phyloP scores from a whole-genome alignment of 2,888 invertebrate genomes.

The Parnassius glacialis region DNA sequence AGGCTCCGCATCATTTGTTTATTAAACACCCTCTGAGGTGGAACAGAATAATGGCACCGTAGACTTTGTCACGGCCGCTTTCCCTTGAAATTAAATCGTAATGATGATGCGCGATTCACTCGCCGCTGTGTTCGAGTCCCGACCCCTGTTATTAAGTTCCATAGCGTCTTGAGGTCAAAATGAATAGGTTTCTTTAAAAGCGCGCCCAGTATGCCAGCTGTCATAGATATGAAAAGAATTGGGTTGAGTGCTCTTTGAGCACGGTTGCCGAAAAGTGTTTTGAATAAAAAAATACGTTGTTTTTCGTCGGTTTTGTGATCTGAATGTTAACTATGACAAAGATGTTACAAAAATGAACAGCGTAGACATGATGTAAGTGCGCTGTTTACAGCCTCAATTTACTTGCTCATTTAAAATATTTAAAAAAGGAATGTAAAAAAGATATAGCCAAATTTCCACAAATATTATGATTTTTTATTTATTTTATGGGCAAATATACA shows the following conservation, averaged over 20 bases:
- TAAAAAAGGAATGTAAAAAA: too few relatives aligned
- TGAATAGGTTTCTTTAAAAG: constrained; percentile 74
- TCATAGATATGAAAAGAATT: constrained; percentile 70
- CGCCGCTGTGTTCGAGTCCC: constrained; percentile 59
- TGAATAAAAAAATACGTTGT: constrained; percentile 32
- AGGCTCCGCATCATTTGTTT: constrained; percentile 76
- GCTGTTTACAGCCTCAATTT: constrained; percentile 19
- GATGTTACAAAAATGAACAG: constrained; percentile 16
- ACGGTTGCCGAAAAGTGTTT: constrained; percentile 38
- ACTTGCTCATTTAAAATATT: constrained; percentile 9
- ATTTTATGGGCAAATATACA: too few relatives aligned
- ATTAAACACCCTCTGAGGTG: constrained; percentile 77
- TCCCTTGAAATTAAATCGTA: constrained; percentile 77
- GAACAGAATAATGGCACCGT: constrained; percentile 74
- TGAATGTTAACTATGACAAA: constrained; percentile 23
- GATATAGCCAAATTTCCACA: too few relatives aligned
- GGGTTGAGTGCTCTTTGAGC: constrained; percentile 55
- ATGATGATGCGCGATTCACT: constrained; percentile 72
- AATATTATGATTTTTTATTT: too few relatives aligned
- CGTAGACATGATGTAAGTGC: constrained; percentile 3
- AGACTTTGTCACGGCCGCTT: constrained; percentile 76
- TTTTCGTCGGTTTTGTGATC: constrained; percentile 29
- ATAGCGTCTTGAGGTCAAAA: constrained; percentile 73
- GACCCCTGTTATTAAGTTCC: constrained; percentile 68
- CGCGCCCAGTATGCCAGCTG: constrained; percentile 64